Conservation (phyloP, 2,113 vertebrate species). For the Aramus guarauna region DNA sequence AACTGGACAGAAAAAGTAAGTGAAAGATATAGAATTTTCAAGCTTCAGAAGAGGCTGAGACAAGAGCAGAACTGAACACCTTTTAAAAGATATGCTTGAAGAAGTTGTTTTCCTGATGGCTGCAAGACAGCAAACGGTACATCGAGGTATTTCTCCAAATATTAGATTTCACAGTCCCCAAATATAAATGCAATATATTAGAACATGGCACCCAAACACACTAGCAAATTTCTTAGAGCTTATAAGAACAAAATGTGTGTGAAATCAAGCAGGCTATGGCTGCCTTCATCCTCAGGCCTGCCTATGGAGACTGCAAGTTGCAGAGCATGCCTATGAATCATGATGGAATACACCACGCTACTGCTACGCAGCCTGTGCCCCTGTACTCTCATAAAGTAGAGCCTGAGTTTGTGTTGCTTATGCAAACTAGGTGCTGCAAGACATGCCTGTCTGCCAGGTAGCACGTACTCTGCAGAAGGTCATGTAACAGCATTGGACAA, state of each 20-base stretch:
- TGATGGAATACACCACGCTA: background rate
- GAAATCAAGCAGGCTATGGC: background rate
- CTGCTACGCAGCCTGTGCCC: background rate
- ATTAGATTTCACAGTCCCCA: background rate
- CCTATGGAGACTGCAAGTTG: background rate
- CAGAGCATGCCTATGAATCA: background rate
- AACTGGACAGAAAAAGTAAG: background rate
- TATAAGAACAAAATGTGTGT: background rate
- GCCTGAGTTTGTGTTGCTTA: background rate
- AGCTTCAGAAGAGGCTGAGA: background rate
- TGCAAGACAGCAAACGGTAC: background rate
- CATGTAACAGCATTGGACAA: background rate
- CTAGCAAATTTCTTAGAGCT: background rate
- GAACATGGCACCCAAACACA: background rate
- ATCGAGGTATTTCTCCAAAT: background rate
- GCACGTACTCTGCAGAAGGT: background rate
- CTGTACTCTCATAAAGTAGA: background rate
- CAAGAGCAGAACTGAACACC: background rate
- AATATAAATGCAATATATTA: background rate
- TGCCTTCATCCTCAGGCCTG: background rate
- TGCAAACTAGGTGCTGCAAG: background rate
- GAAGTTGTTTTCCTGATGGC: background rate
- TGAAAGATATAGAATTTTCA: background rate
- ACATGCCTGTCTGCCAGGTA: background rate
- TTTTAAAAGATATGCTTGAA: background rate